phyloP scores from a whole-genome alignment of 2,113 vertebrate genomes.

The Peromyscus maniculatus region DNA sequence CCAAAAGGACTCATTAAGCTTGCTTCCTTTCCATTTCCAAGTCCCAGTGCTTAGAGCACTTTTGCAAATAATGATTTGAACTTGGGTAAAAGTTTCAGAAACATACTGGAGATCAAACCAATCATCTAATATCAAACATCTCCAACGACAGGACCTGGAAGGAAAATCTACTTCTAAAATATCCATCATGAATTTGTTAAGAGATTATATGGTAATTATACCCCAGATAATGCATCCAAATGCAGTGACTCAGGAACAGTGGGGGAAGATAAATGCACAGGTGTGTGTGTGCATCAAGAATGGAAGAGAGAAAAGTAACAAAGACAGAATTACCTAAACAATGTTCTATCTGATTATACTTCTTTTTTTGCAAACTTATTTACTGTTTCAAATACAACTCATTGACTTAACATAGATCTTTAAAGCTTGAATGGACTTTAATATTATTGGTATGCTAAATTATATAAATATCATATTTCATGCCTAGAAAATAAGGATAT shows the following conservation, averaged over 20 bases:
- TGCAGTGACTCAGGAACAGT: neutral
- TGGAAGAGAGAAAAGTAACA: neutral
- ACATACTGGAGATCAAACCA: slow-evolving; percentile 74
- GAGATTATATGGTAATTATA: slow-evolving; percentile 65
- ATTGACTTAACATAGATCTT: neutral
- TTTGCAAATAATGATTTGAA: slow-evolving; percentile 79
- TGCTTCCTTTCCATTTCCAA: slow-evolving; percentile 70
- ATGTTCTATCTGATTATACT: slow-evolving; percentile 16
- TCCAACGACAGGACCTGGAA: slow-evolving; percentile 65
- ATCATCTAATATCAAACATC: slow-evolving; percentile 61
- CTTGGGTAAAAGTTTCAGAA: slow-evolving; percentile 73
- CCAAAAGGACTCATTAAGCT: slow-evolving; percentile 84
- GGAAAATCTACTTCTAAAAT: slow-evolving; percentile 62
- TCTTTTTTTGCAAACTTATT: neutral
- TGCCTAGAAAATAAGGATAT: neutral
- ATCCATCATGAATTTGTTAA: slow-evolving; percentile 40
- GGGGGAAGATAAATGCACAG: neutral
- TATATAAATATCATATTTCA: neutral
- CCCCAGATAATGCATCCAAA: neutral
- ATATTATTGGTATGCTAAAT: neutral
- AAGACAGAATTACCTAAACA: slow-evolving; percentile 12
- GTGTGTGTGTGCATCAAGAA: neutral
- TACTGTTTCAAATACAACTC: slow-evolving; percentile 20
- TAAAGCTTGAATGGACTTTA: neutral
- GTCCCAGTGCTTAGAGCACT: slow-evolving; percentile 68